Evolutionary conservation across 2,797 vertebrate species (phyloP), one percentile per base, ranked within the genome.

Genomic region (Anomalospiza imberbis): DNA sequence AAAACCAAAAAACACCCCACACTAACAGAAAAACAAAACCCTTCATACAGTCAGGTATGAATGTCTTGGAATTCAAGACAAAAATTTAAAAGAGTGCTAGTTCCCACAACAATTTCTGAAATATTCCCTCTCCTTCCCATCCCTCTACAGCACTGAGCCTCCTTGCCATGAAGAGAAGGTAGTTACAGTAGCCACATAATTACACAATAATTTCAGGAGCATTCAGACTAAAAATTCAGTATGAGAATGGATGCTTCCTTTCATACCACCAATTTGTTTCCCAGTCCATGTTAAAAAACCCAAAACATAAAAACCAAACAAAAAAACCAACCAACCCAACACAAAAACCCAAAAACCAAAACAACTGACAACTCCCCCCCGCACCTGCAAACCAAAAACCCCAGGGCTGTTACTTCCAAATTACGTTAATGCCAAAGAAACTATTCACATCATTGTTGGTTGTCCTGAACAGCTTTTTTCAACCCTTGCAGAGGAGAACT

Each of bases 291-390:
- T 42, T 58, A 12, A 57, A 76, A 78, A 21, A 3, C 2, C 7
- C 57, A 28, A 38, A 60, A 19, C 38, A 63, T 25, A 12, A 50
- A 65, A 29, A 17, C 12, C 58, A 60, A 38, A 29, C 58, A 61
- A 61, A 61, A 40, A 26, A 24, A 20, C 18, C 53, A 54, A 54
- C 58, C 17, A 20, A 58, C 7, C 34, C 28, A 44, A 44, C 18
- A 29, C 34, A 38, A 38, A 36, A 58, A 9, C 38, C 29, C 31
- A 9, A n/a, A 8, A 20, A 10, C 7, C 2, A 11, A 12, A 65
- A 26, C 7, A 21, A 34, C 34, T 8, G 31, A 38, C 17, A 19
- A 21, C 13, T 1, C 3, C 16, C 8, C 18, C 5, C 3, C 31
- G 19, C 14, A 4, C 20, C 6, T 8, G 32, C 12, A 36, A n/a